Percentiles rank a stretch among this genome's conserved stretches.
phyloP scores from a whole-genome alignment of 2,888 invertebrate genomes.

The Synergus itoensis region DNA sequence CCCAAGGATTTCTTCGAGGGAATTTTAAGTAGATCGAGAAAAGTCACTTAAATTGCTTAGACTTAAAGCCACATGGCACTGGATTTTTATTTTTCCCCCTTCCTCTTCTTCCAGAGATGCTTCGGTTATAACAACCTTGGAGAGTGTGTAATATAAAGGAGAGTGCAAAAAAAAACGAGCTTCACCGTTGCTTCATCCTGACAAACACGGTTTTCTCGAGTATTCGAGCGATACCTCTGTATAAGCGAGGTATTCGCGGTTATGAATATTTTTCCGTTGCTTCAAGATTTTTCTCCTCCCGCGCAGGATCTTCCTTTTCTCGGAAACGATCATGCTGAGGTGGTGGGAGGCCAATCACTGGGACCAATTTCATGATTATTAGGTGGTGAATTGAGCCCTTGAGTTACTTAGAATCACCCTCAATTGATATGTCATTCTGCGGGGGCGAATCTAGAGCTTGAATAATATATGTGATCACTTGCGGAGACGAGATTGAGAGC shows the following conservation, averaged over 20 bases:
- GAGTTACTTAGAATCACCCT: conserved; percentile 11
- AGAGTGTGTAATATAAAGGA: conserved; percentile 10
- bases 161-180: conserved; percentile 42
- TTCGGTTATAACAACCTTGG: conserved; percentile 23
- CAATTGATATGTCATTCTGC: conserved; percentile 13
- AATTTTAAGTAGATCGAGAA: conserved; percentile 59
- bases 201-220: conserved; percentile 61
- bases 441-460: not conserved
- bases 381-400: not conserved
- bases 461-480: not conserved
- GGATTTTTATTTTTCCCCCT: conserved; percentile 50
- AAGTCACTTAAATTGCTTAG: conserved; percentile 59
- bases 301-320: conserved; percentile 32
- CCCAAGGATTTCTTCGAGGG: conserved; percentile 42
- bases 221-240: conserved; percentile 54
- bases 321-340: conserved; percentile 10
- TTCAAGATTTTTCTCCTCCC: conserved; percentile 39
- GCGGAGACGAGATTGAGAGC: not conserved
- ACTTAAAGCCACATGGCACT: conserved; percentile 23
- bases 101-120: conserved; percentile 38
- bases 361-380: conserved; percentile 52
- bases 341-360: conserved; percentile 9
- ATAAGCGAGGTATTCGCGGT: conserved; percentile 54
- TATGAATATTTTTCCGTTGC: conserved; percentile 56
- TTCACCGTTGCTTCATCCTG: conserved; percentile 59